Evolutionary conservation across 1,140 invertebrate species (phyloP).

Genomic region (Psix sp.): DNA sequence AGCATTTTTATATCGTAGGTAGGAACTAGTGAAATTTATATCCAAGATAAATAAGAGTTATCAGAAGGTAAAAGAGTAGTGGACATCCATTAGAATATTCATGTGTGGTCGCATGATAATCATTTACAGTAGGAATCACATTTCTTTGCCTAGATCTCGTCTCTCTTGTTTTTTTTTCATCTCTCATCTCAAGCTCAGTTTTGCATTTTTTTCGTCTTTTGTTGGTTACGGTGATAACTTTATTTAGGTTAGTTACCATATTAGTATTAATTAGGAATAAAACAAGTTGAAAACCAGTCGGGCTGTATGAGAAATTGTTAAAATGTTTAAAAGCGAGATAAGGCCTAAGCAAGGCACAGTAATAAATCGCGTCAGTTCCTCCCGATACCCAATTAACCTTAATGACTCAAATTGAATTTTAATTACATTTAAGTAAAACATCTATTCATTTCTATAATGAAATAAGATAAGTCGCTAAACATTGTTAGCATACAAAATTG

Average conservation of each 20-base stretch:
- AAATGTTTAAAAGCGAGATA: conserved; percentile 32
- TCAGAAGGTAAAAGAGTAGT: conserved; percentile 16
- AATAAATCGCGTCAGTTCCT: conserved; percentile 33
- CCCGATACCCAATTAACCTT: conserved; percentile 39
- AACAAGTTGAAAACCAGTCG: conserved; percentile 11
- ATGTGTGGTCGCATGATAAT: conserved; percentile 39
- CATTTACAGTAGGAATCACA: conserved; percentile 3
- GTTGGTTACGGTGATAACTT: conserved; percentile 23
- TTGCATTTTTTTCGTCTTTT: conserved; percentile 23
- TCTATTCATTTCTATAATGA: conserved; percentile 9
- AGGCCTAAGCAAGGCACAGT: background rate
- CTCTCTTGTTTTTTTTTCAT: conserved; percentile 4
- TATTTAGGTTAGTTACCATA: conserved; percentile 24
- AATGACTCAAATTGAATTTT: conserved; percentile 33
- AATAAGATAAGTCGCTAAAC: background rate
- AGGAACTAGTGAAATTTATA: conserved; percentile 56
- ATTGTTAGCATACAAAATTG: background rate
- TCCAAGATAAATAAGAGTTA: conserved; percentile 45
- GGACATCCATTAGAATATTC: conserved; percentile 45
- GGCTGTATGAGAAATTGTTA: conserved; percentile 27
- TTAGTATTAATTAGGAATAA: conserved; percentile 23
- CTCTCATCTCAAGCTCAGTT: background rate
- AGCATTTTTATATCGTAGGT: conserved; percentile 34
- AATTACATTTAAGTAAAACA: conserved; percentile 23
- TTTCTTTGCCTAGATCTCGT: no score